These are phyloP conservation scores for Oxystoma pomonae DNA, from an alignment of 2,888 invertebrate genomes.

Conservation along the genomic window DNA sequence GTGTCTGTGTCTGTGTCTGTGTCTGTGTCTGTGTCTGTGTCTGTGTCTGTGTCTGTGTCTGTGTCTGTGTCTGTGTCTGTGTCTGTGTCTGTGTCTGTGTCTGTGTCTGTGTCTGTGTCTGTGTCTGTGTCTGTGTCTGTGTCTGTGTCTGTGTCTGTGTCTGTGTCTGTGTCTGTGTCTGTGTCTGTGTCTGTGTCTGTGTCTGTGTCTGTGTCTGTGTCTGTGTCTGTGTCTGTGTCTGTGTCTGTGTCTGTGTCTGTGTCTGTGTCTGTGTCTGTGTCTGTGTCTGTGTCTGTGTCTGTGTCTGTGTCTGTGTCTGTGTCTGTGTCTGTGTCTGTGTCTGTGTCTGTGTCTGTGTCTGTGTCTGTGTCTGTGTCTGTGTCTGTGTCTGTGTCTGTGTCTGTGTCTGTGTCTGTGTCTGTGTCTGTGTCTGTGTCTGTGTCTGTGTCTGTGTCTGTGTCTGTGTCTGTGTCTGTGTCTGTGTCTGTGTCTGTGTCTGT, in stretches of 20 bases:
- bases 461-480: conserved; percentile 12
- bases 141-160: neutral
- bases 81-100: neutral
- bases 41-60: neutral
- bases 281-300: neutral
- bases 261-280: neutral
- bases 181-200: neutral
- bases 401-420: conserved; percentile 12
- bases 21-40: neutral
- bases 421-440: conserved; percentile 12
- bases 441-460: conserved; percentile 12
- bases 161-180: neutral
- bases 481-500: conserved; percentile 12
- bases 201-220: neutral
- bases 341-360: conserved; percentile 12
- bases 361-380: conserved; percentile 12
- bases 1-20: neutral
- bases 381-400: conserved; percentile 12
- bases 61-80: neutral
- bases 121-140: neutral
- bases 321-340: conserved; percentile 12
- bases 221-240: neutral
- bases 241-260: neutral
- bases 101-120: neutral
- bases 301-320: conserved; percentile 12